A percentile compares a stretch with the other conserved stretches of the same genome.
phyloP scores from a whole-genome alignment of 2,888 invertebrate species.

The Augiades crinisus region DNA sequence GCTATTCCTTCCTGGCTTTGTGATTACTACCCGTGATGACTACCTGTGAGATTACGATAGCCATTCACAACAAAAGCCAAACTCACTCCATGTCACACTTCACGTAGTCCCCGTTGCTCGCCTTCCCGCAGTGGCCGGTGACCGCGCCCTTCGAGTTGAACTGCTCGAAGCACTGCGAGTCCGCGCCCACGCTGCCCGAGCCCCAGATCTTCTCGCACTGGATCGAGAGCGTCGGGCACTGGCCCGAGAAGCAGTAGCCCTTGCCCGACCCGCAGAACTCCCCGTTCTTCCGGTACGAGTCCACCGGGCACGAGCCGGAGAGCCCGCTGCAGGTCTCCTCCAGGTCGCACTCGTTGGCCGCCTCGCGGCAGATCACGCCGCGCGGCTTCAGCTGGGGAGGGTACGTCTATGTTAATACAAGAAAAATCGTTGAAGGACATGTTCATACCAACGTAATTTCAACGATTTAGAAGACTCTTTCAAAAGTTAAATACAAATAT shows the following conservation, averaged over 20 bases:
- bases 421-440: too few species aligned
- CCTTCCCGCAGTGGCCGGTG: slow-evolving; percentile 97
- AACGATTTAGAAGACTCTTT: too few species aligned
- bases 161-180: slow-evolving; percentile 94
- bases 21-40: too few species aligned
- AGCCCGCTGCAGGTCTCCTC: slow-evolving; percentile 96
- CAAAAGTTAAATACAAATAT: too few species aligned
- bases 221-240: slow-evolving; percentile 92
- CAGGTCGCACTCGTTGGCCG: slow-evolving; percentile 96
- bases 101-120: slow-evolving; percentile 86
- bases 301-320: slow-evolving; percentile 93
- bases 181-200: slow-evolving; percentile 89
- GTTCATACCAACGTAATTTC: too few species aligned
- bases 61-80: background rate
- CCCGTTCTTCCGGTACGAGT: slow-evolving; percentile 96
- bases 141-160: slow-evolving; percentile 97
- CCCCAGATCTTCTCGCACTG: slow-evolving; percentile 99
- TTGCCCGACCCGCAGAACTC: slow-evolving; percentile 87
- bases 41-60: too few species aligned
- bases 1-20: too few species aligned
- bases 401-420: background rate
- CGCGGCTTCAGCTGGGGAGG: slow-evolving; percentile 84
- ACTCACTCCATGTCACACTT: slow-evolving; percentile 94
- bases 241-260: slow-evolving; percentile 95
- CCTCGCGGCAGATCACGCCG: slow-evolving; percentile 92